Conservation (phyloP, 1,140 invertebrate genomes). For the Drosophila repletoides region DNA sequence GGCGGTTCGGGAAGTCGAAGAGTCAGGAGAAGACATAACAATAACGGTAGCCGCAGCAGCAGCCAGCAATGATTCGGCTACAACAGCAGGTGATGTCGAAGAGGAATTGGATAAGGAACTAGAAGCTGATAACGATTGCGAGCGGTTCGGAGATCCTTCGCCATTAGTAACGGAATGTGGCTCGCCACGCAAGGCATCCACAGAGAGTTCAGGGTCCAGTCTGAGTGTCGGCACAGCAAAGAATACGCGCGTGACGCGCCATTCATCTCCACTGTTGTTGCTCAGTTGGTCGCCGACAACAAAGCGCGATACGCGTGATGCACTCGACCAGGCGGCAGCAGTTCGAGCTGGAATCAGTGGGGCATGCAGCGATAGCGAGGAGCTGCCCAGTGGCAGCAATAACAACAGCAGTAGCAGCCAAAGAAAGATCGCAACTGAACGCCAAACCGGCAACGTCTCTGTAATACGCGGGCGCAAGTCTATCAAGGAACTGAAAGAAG, state of each 20-base stretch:
- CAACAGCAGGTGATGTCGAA: conserved; percentile 6
- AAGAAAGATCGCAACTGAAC: conserved; percentile 51
- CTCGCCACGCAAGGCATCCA: conserved; percentile 8
- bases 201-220: conserved; percentile 4
- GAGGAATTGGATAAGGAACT: conserved; percentile 4
- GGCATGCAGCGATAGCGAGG: not conserved
- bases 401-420: conserved; percentile 31
- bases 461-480: conserved; percentile 73
- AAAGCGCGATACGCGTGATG: conserved; percentile 28
- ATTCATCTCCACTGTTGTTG: conserved; percentile 63
- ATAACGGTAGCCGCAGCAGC: not conserved
- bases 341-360: not conserved
- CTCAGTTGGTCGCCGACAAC: conserved; percentile 45
- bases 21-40: not conserved
- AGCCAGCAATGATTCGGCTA: not conserved
- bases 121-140: not conserved
- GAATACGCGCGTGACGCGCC: conserved; percentile 59
- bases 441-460: conserved; percentile 18
- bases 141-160: not conserved
- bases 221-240: conserved; percentile 23
- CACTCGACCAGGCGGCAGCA: not conserved
- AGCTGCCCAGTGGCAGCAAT: conserved; percentile 25
- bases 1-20: not conserved
- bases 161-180: conserved; percentile 4
- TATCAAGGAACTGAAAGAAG: conserved; percentile 71